Conservation (phyloP, 2,888 invertebrate genomes). For the Bembecia ichneumoniformis region DNA sequence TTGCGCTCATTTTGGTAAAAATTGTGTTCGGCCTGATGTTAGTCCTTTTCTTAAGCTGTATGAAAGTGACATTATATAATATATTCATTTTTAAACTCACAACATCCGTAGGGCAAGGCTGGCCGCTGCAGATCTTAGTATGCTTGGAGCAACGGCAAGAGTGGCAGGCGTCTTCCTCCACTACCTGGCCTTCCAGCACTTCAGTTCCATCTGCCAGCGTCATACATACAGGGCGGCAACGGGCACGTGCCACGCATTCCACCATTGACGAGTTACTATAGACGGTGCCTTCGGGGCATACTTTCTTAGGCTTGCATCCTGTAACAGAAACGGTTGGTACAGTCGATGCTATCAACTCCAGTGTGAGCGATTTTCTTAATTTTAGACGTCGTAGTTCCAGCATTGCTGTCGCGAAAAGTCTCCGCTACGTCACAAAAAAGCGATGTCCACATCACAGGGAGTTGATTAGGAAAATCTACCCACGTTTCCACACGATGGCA, state of each 20-base stretch:
- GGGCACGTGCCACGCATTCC: conserved; percentile 81
- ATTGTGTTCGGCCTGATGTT: no score
- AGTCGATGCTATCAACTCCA: no score
- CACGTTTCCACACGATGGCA: no score
- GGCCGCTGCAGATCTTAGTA: conserved; percentile 78
- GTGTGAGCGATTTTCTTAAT: no score
- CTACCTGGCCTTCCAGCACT: conserved; percentile 83
- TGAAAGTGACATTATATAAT: no score
- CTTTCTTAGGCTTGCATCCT: conserved; percentile 79
- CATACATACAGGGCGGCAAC: conserved; percentile 81
- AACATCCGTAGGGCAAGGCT: conserved; percentile 71
- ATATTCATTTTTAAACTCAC: conserved; percentile 14
- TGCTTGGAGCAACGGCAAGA: conserved; percentile 83
- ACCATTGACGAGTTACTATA: conserved; percentile 77
- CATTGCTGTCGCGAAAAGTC: no score
- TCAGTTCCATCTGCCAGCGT: conserved; percentile 74
- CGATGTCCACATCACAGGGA: no score
- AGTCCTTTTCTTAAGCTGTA: no score
- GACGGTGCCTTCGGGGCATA: conserved; percentile 81
- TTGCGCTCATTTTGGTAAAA: no score
- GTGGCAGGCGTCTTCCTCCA: conserved; percentile 84
- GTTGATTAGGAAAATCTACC: no score
- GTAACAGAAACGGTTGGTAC: neutral
- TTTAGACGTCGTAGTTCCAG: no score
- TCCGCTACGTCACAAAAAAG: no score